Conservation (phyloP, 2,113 vertebrate genomes). For the Corythaixoides concolor region DNA sequence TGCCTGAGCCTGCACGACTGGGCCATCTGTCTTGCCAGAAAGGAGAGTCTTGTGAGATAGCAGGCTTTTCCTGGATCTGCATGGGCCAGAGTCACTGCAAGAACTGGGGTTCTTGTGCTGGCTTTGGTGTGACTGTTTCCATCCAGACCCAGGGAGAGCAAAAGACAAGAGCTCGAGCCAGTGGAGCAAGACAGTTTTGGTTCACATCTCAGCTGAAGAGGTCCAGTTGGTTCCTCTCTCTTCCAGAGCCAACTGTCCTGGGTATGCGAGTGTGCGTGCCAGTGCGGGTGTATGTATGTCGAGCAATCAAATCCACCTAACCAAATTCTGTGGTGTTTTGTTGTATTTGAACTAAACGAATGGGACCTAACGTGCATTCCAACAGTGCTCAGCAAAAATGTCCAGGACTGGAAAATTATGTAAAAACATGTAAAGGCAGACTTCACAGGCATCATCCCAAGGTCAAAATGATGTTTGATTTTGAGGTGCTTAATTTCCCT, state of each 20-base stretch:
- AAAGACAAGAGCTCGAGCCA: not conserved
- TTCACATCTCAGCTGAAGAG: conserved; percentile 42
- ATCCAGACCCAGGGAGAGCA: conserved; percentile 33
- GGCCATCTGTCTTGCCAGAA: conserved; percentile 8
- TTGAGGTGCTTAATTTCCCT: conserved; percentile 13
- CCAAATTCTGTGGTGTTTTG: not conserved
- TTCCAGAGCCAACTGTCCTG: conserved; percentile 50
- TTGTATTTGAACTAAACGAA: not conserved
- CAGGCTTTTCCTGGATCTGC: conserved; percentile 15
- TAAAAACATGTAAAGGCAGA: not conserved
- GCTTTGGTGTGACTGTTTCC: conserved; percentile 7
- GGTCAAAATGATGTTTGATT: not conserved
- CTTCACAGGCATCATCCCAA: not conserved
- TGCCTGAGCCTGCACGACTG: conserved; percentile 8
- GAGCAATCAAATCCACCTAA: not conserved
- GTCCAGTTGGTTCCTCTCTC: conserved; percentile 40
- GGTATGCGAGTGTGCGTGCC: not conserved
- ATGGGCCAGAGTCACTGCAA: conserved; percentile 27
- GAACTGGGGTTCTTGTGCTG: conserved; percentile 13
- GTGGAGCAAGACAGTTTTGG: conserved; percentile 29
- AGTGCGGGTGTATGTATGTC: not conserved
- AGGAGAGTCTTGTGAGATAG: not conserved
- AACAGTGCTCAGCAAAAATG: conserved; percentile 32
- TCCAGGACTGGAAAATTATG: conserved; percentile 18
- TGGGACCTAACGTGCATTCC: not conserved